Conservation (phyloP, 2,888 invertebrate species). For the Nephrotoma flavescens region DNA sequence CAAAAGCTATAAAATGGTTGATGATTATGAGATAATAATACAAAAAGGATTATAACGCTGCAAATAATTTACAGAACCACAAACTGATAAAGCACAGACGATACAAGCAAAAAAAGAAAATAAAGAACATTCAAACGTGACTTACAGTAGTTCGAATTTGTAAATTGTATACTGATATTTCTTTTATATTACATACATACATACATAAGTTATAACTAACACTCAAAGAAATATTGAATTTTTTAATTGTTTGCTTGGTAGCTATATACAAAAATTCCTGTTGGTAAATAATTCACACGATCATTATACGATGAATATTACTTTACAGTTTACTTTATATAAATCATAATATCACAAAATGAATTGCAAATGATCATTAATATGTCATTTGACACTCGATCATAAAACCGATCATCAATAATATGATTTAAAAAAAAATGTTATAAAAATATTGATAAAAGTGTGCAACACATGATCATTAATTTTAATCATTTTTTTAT, state of each 20-base stretch:
- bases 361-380: not conserved
- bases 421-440: not conserved
- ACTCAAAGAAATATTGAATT: not conserved
- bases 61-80: not conserved
- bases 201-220: not conserved
- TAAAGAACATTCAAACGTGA: not conserved
- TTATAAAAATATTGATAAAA: not conserved
- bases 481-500: not conserved
- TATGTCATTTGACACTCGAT: not conserved
- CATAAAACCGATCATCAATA: not conserved
- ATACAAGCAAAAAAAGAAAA: not conserved
- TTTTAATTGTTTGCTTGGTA: not conserved
- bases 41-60: not conserved
- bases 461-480: not conserved
- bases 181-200: not conserved
- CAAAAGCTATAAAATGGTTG: not conserved
- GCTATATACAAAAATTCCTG: not conserved
- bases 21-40: not conserved
- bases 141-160: not conserved
- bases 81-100: not conserved
- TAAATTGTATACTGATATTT: not conserved
- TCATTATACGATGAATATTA: not conserved
- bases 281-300: not conserved
- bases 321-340: not conserved
- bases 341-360: not conserved